Conservation (phyloP, 1,140 invertebrate species). For the Drosophila carrolli region DNA sequence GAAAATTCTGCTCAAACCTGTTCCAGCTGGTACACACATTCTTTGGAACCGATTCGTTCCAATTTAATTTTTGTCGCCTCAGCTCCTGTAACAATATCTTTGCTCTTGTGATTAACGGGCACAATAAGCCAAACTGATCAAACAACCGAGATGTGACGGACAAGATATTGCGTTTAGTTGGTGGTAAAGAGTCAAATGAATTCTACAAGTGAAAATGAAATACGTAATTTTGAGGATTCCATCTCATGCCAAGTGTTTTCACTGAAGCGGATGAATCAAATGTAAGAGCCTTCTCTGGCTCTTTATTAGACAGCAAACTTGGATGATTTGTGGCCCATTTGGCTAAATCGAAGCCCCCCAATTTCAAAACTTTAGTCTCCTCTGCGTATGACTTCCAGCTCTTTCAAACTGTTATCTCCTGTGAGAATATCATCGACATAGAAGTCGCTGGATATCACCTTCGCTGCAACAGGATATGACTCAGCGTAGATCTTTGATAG, state of each 20-base stretch:
- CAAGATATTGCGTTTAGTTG: conserved; percentile 5
- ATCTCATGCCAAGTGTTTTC: not conserved
- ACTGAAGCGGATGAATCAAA: not conserved
- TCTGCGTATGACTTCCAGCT: too few species aligned
- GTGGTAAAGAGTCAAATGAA: not conserved
- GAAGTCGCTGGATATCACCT: too few species aligned
- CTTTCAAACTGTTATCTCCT: too few species aligned
- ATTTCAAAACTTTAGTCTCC: too few species aligned
- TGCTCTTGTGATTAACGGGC: not conserved
- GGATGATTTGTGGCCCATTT: conserved; percentile 5
- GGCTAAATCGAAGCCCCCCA: not conserved
- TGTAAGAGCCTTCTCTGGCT: not conserved
- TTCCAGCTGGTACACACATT: conserved; percentile 1
- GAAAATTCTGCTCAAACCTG: not conserved
- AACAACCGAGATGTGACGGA: not conserved
- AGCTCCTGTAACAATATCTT: conserved; percentile 2
- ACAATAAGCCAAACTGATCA: too few species aligned
- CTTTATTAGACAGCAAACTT: not conserved
- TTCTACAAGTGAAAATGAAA: not conserved
- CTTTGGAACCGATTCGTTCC: conserved; percentile 1
- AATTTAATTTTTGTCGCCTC: conserved; percentile 2
- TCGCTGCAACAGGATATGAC: not conserved
- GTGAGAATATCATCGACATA: too few species aligned
- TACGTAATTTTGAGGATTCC: too few species aligned
- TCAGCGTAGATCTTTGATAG: conserved; percentile 2